Base-by-base conservation (phyloP, 1,140 invertebrate genomes). In the Papilio dardanus region DNA sequence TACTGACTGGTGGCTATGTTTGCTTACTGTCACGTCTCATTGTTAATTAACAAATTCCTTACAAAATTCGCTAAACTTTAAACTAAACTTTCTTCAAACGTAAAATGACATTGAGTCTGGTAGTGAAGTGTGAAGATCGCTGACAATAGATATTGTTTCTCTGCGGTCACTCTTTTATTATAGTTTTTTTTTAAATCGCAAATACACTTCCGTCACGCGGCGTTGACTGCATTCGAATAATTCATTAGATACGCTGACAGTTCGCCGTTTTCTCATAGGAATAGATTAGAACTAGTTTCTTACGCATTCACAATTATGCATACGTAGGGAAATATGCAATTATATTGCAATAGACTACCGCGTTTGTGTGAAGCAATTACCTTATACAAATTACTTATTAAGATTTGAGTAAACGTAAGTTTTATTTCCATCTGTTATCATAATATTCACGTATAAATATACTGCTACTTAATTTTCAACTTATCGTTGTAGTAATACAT, bases 81-180 rank as follows among this genome's bases (percentile, higher is more conserved):
- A n/a, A n/a, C n/a, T n/a, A n/a, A 37, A 68, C 66, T 40, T 68
- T 68, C 66, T 68, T 68, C 66, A 68, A 68, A 68, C 16, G 31
- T 76, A 54, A 69, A 58, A 21, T 77, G 83, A 77, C 82, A 83
- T 87, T 83, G 85, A 84, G 58, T 73, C 33, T 19, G 77, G 21
- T 83, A 86, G 83, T 79, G 81, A 86, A 84, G 80, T 85, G 82
- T 88, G 84, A 88, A 84, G 80, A 83, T 77, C 78, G 78, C 74
- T 58, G 50, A 83, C 78, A 86, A 84, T 81, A 74, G 71, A 69
- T 69, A 69, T 69, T 69, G 67, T 69, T 69, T 42, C 7, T 69
- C 67, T 76, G 40, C 71, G 69, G 75, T 76, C 37, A 76, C 35
- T 19, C 19, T 76, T 67, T 76, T 31, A 73, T 71, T 77, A 46